Evolutionary conservation across 2,888 invertebrate genomes (phyloP).

Genomic region (Apotomis capreana): DNA sequence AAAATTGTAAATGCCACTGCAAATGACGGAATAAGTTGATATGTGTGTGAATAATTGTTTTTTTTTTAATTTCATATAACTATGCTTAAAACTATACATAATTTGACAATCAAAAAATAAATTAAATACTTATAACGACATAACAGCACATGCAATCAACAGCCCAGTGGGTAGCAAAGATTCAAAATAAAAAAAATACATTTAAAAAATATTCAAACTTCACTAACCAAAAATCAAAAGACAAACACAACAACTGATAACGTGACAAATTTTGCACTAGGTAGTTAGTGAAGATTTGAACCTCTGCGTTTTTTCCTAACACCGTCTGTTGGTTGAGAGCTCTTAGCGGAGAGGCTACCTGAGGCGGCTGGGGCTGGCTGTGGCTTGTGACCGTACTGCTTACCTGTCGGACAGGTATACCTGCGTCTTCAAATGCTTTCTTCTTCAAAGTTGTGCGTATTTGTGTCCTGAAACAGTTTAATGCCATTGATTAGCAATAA

Average conservation of each 20-base stretch:
- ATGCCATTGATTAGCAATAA: neutral
- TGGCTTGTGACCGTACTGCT: conserved; percentile 79
- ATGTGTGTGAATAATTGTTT: too few relatives aligned
- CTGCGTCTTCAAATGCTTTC: conserved; percentile 94
- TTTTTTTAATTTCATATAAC: too few relatives aligned
- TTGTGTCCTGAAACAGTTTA: conserved; percentile 86
- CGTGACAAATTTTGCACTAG: conserved; percentile 48
- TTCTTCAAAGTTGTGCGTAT: conserved; percentile 93
- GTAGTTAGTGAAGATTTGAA: conserved; percentile 76
- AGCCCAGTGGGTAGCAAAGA: conserved; percentile 42
- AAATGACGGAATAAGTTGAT: too few relatives aligned
- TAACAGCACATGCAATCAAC: conserved; percentile 45
- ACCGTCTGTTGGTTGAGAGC: conserved; percentile 68
- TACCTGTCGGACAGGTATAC: conserved; percentile 88
- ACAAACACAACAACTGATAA: conserved; percentile 56
- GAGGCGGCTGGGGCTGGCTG: conserved; percentile 61
- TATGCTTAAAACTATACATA: neutral
- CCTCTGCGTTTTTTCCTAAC: conserved; percentile 83
- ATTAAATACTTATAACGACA: conserved; percentile 24
- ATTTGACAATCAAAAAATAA: too few relatives aligned
- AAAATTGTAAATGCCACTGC: too few relatives aligned
- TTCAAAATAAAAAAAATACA: conserved; percentile 48
- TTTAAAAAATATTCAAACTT: conserved; percentile 55
- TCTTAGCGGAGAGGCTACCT: conserved; percentile 66
- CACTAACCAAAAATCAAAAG: conserved; percentile 58